These are phyloP conservation scores for Tympanuchus pallidicinctus DNA, from an alignment of 2,113 vertebrate genomes.

Conservation along the genomic window DNA sequence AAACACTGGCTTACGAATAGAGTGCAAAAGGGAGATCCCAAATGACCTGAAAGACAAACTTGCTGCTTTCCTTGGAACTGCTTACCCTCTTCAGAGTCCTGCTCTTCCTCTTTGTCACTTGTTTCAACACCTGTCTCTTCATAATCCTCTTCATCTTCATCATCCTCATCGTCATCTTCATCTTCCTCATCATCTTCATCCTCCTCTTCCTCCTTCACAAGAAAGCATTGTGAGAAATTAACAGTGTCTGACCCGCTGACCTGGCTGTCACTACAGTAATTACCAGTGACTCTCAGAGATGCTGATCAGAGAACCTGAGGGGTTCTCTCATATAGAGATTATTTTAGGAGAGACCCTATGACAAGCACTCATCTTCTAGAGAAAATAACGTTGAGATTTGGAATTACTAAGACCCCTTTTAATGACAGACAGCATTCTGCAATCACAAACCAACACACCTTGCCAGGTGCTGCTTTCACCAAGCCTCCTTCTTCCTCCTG, in stretches of 20 bases:
- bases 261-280: background rate
- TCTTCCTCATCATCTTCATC: slow-evolving; percentile 46
- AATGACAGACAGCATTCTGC: background rate
- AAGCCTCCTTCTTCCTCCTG: slow-evolving; percentile 76
- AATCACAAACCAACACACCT: slow-evolving; percentile 74
- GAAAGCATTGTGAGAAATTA: slow-evolving; percentile 44
- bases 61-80: background rate
- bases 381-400: background rate
- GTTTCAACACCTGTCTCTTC: slow-evolving; percentile 73
- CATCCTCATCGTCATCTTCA: slow-evolving; percentile 38
- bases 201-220: slow-evolving; percentile 70
- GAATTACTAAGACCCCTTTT: background rate
- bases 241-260: background rate
- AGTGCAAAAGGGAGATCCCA: background rate
- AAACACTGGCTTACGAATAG: background rate
- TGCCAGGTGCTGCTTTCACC: slow-evolving; percentile 77
- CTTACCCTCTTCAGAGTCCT: slow-evolving; percentile 91
- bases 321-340: background rate
- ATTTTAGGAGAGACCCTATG: background rate
- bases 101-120: slow-evolving; percentile 86
- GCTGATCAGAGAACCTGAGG: background rate
- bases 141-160: slow-evolving; percentile 59
- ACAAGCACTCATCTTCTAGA: background rate
- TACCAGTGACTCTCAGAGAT: background rate
- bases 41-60: fast-evolving